Conservation (phyloP, 2,888 invertebrate species). For the Nysson spinosus region DNA sequence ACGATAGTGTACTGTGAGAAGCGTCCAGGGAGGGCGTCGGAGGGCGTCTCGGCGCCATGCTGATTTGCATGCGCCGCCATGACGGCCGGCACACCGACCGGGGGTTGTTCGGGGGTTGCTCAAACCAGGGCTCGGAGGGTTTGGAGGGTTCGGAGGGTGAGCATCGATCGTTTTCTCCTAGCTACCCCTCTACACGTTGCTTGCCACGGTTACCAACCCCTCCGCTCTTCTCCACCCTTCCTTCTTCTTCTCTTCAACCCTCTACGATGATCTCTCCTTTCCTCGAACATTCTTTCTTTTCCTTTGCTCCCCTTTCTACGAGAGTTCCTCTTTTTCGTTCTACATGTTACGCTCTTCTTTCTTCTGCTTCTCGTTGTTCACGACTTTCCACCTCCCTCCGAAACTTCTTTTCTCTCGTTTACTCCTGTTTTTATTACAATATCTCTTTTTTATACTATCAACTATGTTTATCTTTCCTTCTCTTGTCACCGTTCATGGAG, state of each 20-base stretch:
- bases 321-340: too few relatives aligned
- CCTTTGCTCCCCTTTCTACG: slow-evolving; percentile 36
- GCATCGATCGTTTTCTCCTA: slow-evolving; percentile 79
- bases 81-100: slow-evolving; percentile 76
- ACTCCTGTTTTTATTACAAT: too few relatives aligned
- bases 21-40: slow-evolving; percentile 69
- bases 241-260: slow-evolving; percentile 35
- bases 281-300: slow-evolving; percentile 17
- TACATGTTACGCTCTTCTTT: slow-evolving; percentile 45
- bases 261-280: slow-evolving; percentile 19
- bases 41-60: slow-evolving; percentile 80
- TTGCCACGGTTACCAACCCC: too few relatives aligned
- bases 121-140: slow-evolving; percentile 64
- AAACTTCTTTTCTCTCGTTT: too few relatives aligned
- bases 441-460: too few relatives aligned
- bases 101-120: slow-evolving; percentile 65
- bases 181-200: slow-evolving; percentile 68
- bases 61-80: slow-evolving; percentile 83
- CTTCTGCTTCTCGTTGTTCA: slow-evolving; percentile 34
- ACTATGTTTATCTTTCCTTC: too few relatives aligned
- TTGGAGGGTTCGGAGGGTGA: slow-evolving; percentile 76
- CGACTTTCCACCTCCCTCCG: too few relatives aligned
- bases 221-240: slow-evolving; percentile 62
- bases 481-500: too few relatives aligned
- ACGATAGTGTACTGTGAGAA: too few relatives aligned